Percentiles rank a stretch among this genome's conserved stretches.
Evolutionary conservation across 2,113 vertebrate genomes (phyloP).

Genomic region (Neogobius melanostomus): DNA sequence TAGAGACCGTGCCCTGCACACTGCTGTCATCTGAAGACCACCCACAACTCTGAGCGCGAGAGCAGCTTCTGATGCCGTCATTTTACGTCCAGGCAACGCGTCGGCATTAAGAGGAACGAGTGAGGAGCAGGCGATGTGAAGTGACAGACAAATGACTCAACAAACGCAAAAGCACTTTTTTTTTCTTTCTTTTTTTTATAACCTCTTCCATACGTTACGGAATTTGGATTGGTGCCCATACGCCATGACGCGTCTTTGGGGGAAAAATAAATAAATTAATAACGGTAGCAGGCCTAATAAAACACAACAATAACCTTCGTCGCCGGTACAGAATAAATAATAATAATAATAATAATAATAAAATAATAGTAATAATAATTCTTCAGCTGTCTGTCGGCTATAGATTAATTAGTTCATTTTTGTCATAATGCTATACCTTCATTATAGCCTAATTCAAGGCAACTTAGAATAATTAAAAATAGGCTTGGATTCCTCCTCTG

Average conservation of each 20-base stretch:
- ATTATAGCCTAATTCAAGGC: too few species aligned
- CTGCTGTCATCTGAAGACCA: slow-evolving; percentile 65
- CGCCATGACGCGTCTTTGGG: background rate
- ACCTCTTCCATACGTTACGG: slow-evolving; percentile 53
- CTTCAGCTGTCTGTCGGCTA: too few species aligned
- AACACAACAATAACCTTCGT: too few species aligned
- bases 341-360: too few species aligned
- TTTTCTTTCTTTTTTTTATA: slow-evolving; percentile 41
- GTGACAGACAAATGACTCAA: slow-evolving; percentile 65
- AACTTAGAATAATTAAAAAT: too few species aligned
- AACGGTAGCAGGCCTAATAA: too few species aligned
- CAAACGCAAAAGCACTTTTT: slow-evolving; percentile 53
- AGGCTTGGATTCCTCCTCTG: too few species aligned
- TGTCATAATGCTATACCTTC: too few species aligned
- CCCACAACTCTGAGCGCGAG: slow-evolving; percentile 45
- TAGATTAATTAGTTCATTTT: too few species aligned
- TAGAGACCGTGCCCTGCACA: slow-evolving; percentile 25
- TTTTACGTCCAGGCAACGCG: slow-evolving; percentile 36
- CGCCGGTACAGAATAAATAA: too few species aligned
- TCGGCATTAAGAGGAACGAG: slow-evolving; percentile 37
- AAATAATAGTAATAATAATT: too few species aligned
- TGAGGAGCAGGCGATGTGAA: slow-evolving; percentile 35
- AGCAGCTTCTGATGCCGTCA: slow-evolving; percentile 40
- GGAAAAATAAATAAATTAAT: background rate
- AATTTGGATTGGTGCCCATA: slow-evolving; percentile 9